Conservation (phyloP, 2,113 vertebrate species). For the Mungos mungo region DNA sequence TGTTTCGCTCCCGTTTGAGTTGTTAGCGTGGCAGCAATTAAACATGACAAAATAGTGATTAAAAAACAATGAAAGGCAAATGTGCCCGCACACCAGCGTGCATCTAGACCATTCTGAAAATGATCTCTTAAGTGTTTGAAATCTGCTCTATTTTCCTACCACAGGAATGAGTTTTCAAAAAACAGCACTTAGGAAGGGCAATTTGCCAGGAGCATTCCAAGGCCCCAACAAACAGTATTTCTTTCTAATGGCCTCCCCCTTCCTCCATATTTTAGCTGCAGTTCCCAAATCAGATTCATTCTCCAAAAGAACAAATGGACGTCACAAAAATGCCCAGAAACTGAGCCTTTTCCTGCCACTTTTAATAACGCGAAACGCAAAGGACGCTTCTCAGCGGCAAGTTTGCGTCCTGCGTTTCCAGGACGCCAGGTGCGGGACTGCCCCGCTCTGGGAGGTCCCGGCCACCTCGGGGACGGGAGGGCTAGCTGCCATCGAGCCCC, state of each 20-base stretch:
- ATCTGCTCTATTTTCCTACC: constrained; percentile 80
- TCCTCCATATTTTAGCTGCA: constrained; percentile 67
- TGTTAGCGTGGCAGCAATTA: constrained; percentile 72
- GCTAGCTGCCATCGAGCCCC: constrained; percentile 65
- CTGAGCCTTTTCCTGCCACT: constrained; percentile 19
- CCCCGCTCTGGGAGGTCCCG: constrained; percentile 24
- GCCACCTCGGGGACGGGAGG: constrained; percentile 27
- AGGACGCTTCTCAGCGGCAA: constrained; percentile 68
- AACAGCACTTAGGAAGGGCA: constrained; percentile 72
- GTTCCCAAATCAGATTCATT: constrained; percentile 42
- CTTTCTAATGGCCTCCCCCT: constrained; percentile 62
- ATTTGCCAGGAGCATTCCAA: constrained; percentile 58
- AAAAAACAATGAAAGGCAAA: constrained; percentile 73
- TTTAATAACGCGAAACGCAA: constrained; percentile 62
- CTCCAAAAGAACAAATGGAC: constrained; percentile 34
- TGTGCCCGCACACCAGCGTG: constrained; percentile 66
- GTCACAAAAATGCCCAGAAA: neutral
- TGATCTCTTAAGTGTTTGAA: constrained; percentile 68
- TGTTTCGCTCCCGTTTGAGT: constrained; percentile 58
- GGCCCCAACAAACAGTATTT: constrained; percentile 64
- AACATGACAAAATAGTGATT: constrained; percentile 77
- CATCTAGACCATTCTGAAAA: constrained; percentile 79
- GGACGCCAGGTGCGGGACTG: constrained; percentile 68
- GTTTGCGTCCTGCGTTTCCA: constrained; percentile 29
- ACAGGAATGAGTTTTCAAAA: constrained; percentile 78